Base-by-base conservation (phyloP, 2,888 invertebrate genomes). In the Coleophora deauratella region DNA sequence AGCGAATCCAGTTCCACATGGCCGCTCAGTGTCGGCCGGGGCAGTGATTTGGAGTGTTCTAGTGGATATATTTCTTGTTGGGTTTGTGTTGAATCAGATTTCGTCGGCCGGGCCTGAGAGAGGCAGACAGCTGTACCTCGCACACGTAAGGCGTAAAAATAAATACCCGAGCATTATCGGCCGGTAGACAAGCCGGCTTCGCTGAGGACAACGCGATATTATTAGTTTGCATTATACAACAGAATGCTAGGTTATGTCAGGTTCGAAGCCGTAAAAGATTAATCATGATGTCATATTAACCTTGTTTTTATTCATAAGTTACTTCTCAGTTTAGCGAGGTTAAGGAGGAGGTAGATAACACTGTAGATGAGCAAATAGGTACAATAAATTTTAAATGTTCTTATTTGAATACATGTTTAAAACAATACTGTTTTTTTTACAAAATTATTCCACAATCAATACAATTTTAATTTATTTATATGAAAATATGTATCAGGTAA, bases 71-170 rank as follows among this genome's bases (percentile, higher is more conserved):
- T 21, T 21, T 21, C 31, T 31, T 42, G 43, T 48, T 38, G 33
- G 13, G 59, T 66, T 21, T 21, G 21, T 21, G 21, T 6, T 21
- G 21, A 21, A 21, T 21, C 21, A 21, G 21, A 67, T 74, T 75
- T 57, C 57, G 62, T 47, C 68, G 75, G 71, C 79, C 76, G 80
- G 80, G 80, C 70, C 70, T 69, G 73, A 70, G 67, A 66, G 59
- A 55, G 54, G 10, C 69, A 72, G 80, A 80, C 81, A 82, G 82
- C 82, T 79, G 79, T 73, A 21, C 21, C 21, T 21, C 21, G 76
- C 64, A 62, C 71, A 75, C 80, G 84, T 82, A 84, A 85, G 72
- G 81, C 69, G 77, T 84, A 85, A 82, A 84, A 85, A 85, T 85
- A 84, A 84, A 84, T 82, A 81, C 75, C 66, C 72, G 71, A 65